Percentiles rank a stretch among this genome's conserved stretches.
These are phyloP conservation scores for Platysternon megacephalum DNA, from an alignment of 2,113 vertebrate genomes.

Conservation along the genomic window DNA sequence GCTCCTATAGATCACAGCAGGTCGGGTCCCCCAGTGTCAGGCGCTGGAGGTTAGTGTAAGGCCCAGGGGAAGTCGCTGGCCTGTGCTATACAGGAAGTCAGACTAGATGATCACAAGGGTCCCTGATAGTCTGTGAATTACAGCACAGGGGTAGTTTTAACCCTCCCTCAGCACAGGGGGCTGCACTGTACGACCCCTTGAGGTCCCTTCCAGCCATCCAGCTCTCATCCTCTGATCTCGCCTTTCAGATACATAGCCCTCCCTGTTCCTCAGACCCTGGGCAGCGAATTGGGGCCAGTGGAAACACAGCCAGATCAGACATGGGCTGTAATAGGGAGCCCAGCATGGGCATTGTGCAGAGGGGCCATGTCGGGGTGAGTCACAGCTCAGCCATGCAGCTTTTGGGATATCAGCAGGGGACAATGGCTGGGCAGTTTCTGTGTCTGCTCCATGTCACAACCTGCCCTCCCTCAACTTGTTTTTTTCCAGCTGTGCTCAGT, in stretches of 20 bases:
- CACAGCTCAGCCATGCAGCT: not conserved
- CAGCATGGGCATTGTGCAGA: not conserved
- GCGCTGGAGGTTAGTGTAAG: not conserved
- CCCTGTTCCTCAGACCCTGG: not conserved
- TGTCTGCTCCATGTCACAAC: not conserved
- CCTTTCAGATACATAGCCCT: not conserved
- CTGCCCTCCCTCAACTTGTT: not conserved
- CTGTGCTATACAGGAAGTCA: not conserved
- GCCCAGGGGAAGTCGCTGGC: not conserved
- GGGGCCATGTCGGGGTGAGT: not conserved
- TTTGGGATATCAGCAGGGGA: not conserved
- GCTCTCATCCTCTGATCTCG: not conserved
- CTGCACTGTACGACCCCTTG: not conserved
- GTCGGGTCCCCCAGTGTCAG: no score
- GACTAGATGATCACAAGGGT: not conserved
- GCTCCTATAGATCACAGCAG: not conserved
- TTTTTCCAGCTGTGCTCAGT: not conserved
- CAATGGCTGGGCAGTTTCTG: not conserved
- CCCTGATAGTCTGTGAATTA: not conserved
- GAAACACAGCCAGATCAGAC: not conserved
- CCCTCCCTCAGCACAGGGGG: not conserved
- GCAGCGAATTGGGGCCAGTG: not conserved
- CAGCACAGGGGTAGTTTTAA: not conserved
- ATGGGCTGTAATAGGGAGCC: not conserved
- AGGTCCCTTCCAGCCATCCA: not conserved